Base-by-base conservation (phyloP, 1,140 invertebrate genomes). In the Calephelis nemesis region DNA sequence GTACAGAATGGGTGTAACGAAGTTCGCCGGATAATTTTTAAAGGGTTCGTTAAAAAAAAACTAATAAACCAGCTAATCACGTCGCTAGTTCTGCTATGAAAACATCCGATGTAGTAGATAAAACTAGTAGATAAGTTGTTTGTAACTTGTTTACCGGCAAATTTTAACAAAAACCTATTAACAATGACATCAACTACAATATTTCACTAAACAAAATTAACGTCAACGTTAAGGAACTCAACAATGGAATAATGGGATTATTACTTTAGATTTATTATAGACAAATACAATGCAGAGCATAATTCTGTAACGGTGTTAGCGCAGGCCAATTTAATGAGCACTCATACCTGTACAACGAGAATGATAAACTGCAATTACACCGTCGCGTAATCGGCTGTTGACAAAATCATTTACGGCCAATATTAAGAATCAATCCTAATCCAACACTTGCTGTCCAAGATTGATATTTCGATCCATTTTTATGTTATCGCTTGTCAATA, bases 161-260 rank as follows among this genome's bases (percentile, higher is more conserved):
- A 58, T 58, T 47, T 64, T 47, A 47, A 64, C 45, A 58, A 50
- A 30, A 54, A 19, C 39, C 65, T 54, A 60, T 66, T 54, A 60
- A 52, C 54, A 58, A 54, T 39, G 54, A 66, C 72, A 70, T 74
- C 65, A 52, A 73, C 72, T 60, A 75, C 69, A 67, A 73, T 69
- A 75, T 66, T 71, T 52, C 68, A 69, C 66, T 70, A 67, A 60
- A 73, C 74, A 68, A 73, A 75, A 75, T 75, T 75, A 75, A 75
- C 74, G 74, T 75, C 74, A 75, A 73, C 74, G 63, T 70, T 65
- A 64, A 63, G 58, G 66, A 60, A 54, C 70, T 65, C 73, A 74
- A 74, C 73, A 74, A 74, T 74, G 67, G 74, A 73, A 77, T 75
- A 77, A 77, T 77, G 69, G 75, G 67, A 74, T 77, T 77, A 77